A percentile compares a stretch with the other conserved stretches of the same genome.
Evolutionary conservation across 2,113 vertebrate species (phyloP).

Genomic region (Cervus canadensis): DNA sequence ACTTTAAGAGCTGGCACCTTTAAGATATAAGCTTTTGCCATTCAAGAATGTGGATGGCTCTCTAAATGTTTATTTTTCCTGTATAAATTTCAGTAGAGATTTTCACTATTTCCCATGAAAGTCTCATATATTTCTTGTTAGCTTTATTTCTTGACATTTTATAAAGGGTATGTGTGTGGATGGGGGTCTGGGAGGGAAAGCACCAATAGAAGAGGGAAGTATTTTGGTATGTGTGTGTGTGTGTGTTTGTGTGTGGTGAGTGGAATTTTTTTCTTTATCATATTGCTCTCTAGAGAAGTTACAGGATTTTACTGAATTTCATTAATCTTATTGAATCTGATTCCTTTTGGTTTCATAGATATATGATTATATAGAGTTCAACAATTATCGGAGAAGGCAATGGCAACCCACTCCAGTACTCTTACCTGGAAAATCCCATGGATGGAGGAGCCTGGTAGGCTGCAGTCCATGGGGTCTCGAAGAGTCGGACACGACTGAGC

Average conservation of each 20-base stretch:
- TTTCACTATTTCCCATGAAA: slow-evolving; percentile 11
- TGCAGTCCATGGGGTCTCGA: too few species aligned
- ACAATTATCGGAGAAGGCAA: not conserved
- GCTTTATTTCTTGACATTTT: slow-evolving; percentile 44
- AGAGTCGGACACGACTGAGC: not conserved
- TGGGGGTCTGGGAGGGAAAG: not conserved
- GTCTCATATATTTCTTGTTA: not conserved
- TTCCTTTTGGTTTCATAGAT: not conserved
- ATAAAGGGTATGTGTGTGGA: not conserved
- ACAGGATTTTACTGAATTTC: not conserved
- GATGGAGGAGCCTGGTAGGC: too few species aligned
- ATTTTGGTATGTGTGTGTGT: not conserved
- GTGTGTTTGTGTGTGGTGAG: not conserved
- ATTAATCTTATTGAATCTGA: not conserved
- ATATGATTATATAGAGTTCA: not conserved
- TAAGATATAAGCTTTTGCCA: not conserved
- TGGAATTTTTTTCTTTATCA: not conserved
- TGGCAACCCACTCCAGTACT: not conserved
- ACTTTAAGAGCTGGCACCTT: slow-evolving; percentile 12
- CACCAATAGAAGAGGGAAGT: not conserved
- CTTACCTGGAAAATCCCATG: too few species aligned
- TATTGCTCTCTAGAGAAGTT: not conserved
- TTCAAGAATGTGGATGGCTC: not conserved
- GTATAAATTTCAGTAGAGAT: slow-evolving; percentile 34
- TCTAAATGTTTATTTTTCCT: slow-evolving; percentile 52